Evolutionary conservation across 2,888 invertebrate species (phyloP).

Genomic region (Temnothorax rugatulus): DNA sequence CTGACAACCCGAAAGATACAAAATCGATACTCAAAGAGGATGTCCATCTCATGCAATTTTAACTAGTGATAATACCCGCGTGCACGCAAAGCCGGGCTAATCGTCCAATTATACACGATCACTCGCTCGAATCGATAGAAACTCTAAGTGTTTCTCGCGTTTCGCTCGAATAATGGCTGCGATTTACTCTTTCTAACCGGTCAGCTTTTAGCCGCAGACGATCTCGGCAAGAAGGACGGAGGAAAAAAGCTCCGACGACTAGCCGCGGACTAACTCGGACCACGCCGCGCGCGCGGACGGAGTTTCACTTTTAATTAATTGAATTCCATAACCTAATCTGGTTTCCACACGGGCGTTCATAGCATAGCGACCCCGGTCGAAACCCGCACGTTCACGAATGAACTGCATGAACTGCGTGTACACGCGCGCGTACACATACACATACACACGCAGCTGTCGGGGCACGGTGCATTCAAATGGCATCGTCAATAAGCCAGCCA

Average conservation of each 20-base stretch:
- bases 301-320: conserved; percentile 70
- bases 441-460: background rate
- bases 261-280: conserved; percentile 36
- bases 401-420: conserved; percentile 32
- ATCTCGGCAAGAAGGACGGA: conserved; percentile 20
- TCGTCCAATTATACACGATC: conserved; percentile 69
- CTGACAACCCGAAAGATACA: conserved; percentile 36
- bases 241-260: conserved; percentile 43
- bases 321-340: conserved; percentile 65
- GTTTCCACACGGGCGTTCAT: conserved; percentile 41
- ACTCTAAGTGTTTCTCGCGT: conserved; percentile 52
- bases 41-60: conserved; percentile 45
- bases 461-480: conserved; percentile 66
- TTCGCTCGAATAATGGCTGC: conserved; percentile 46
- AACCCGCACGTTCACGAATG: conserved; percentile 61
- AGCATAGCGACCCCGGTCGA: conserved; percentile 21
- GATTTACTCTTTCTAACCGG: conserved; percentile 36
- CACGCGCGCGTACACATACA: background rate
- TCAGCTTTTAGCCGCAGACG: conserved; percentile 52
- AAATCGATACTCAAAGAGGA: conserved; percentile 16
- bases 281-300: conserved; percentile 28
- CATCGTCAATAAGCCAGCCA: conserved; percentile 72
- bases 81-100: conserved; percentile 23
- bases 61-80: conserved; percentile 35
- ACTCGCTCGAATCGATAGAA: conserved; percentile 65